Conservation (phyloP, 2,797 vertebrate genomes). For the Triplophysa bombifrons region DNA sequence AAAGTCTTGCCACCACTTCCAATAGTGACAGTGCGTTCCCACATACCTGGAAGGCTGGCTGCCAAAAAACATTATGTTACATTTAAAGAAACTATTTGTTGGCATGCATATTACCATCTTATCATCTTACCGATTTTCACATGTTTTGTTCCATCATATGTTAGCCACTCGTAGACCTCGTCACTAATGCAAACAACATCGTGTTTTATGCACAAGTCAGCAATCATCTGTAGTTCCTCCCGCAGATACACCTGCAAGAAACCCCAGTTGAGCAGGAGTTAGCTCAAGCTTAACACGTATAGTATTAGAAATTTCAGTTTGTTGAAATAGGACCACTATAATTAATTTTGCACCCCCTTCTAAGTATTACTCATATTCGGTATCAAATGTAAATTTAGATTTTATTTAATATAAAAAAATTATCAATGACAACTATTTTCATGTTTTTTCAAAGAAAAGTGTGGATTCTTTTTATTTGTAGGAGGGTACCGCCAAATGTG, state of each 20-base stretch:
- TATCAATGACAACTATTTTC: too few relatives aligned
- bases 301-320: too few relatives aligned
- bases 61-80: constrained; percentile 42
- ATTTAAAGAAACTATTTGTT: not conserved
- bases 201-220: constrained; percentile 87
- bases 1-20: constrained; percentile 94
- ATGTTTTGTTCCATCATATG: constrained; percentile 84
- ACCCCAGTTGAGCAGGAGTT: not conserved
- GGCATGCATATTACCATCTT: not conserved
- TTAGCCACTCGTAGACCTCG: constrained; percentile 97
- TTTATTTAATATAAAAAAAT: too few relatives aligned
- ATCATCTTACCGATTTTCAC: constrained; percentile 85
- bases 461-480: not conserved
- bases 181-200: constrained; percentile 88
- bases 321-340: too few relatives aligned
- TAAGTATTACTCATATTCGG: not conserved
- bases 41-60: constrained; percentile 95
- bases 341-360: too few relatives aligned
- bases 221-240: constrained; percentile 85
- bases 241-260: constrained; percentile 83
- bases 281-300: too few relatives aligned
- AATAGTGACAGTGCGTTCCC: constrained; percentile 89
- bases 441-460: too few relatives aligned
- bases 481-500: not conserved
- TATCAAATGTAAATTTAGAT: too few relatives aligned